A percentile compares a stretch with the other conserved stretches of the same genome.
These are phyloP conservation scores for Papilio gigon DNA, from an alignment of 2,888 invertebrate species.

Conservation along the genomic window DNA sequence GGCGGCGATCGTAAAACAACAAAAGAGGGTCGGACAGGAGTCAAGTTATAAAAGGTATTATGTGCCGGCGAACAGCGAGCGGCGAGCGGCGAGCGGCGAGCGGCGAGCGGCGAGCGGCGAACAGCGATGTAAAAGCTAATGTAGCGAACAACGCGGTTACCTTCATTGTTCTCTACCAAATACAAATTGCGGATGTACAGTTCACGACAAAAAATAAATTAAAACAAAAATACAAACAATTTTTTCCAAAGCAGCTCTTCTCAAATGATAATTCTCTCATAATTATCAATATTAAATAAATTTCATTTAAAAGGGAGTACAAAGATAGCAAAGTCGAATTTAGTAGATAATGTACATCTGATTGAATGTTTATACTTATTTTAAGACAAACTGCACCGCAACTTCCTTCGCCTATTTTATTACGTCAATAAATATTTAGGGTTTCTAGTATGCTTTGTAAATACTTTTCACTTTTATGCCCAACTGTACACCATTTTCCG, in stretches of 20 bases:
- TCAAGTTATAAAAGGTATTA: constrained; percentile 55
- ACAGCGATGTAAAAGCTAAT: constrained; percentile 54
- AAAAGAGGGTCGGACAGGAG: constrained; percentile 46
- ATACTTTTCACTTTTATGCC: constrained; percentile 30
- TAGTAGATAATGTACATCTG: no score
- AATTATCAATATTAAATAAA: no score
- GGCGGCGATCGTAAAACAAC: constrained; percentile 46
- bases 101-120: constrained; percentile 38
- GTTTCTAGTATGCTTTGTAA: neutral
- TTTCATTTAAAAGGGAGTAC: no score
- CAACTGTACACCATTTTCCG: constrained; percentile 40
- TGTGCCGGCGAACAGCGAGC: constrained; percentile 44
- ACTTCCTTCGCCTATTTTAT: neutral
- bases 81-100: constrained; percentile 41
- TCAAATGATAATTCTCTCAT: neutral
- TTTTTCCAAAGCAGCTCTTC: neutral
- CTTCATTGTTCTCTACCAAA: constrained; percentile 43
- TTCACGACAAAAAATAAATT: constrained; percentile 46
- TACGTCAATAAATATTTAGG: neutral
- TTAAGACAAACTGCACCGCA: no score
- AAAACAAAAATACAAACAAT: constrained; percentile 39
- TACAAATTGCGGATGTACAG: constrained; percentile 52
- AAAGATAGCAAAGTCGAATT: no score
- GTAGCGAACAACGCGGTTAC: constrained; percentile 47
- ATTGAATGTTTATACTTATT: no score